Evolutionary conservation across 1,140 invertebrate species (phyloP), one percentile per base, ranked within the genome.

Genomic region (Alviniconcha marisindica): DNA sequence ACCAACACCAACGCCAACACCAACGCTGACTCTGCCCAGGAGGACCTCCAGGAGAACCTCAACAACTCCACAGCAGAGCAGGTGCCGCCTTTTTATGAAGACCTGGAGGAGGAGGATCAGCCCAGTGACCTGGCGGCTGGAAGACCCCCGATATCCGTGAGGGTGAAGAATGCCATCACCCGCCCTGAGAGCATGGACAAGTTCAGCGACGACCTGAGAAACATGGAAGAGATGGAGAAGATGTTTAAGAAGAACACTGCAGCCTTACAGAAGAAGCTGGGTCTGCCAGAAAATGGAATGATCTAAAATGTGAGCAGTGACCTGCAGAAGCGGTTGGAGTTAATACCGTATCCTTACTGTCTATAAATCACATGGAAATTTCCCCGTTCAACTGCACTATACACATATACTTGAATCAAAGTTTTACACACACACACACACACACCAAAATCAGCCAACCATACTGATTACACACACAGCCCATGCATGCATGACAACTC

Each of bases 151-250:
- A 48, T 81, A 1, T 48, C 60, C 0, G 42, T 69, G 51, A 33
- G 63, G 15, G 56, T 81, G 36, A 81, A 71, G 44, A 69, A 31
- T 38, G 63, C 56, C 10, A 28, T 69, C 38, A 40, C 14, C 24
- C 33, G 79, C n/a, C 79, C 79, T 10, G 42, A 18, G 14, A 2
- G 40, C 24, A 31, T 81, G 12, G 79, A 81, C 40, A 69, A 40
- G 36, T 69, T 81, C 38, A 69, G 21, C 15, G 38, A 81, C 15
- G 79, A 81, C 36, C 31, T 81, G 5, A 33, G 28, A 5, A 14
- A 15, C 21, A 81, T 81, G 54, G 66, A 63, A 42, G 40, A 81
- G 5, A 81, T 81, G 79, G 79, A 81, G 60, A 63, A 5, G 2
- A 44, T 33, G 38, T 81, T 66, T 44, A 66, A 81, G 66, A 63